Base-by-base conservation (phyloP, 2,888 invertebrate species). In the Trissolcus brochymenae region DNA sequence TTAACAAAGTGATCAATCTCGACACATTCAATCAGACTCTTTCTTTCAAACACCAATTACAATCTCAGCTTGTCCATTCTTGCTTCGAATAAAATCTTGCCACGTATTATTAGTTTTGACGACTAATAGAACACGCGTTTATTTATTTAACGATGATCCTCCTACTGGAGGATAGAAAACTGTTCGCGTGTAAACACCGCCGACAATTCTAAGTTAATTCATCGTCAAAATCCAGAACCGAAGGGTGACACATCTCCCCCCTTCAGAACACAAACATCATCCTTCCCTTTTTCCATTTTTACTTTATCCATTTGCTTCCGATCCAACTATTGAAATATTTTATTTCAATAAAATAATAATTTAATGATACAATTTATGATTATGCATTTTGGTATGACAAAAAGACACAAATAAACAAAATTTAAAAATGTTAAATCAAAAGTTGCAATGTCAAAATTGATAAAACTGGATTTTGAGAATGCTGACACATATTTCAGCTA, bases 201-300 rank as follows among this genome's bases (percentile, higher is more conserved):
- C 19, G 49, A 13, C 29, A 19, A 65, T 65, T 56, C 53, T 49
- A 4, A 54, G 50, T 57, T 50, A 56, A 66, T 66, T 66, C 41
- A 66, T 66, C 66, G 40, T 35, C 40, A 55, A 57, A 41, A 57
- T 66, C 66, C 41, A 21, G 14, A 66, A 57, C 57, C 17, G 29
- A 57, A 50, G 66, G 66, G 66, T 41, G 66, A 66, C 25, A 49
- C 16, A 6, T 14, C 7, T 50, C 51, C 7, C 57, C 51, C 66
- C 51, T 25, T 25, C 41, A 14, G 25, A 21, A 50, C 56, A 66
- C 57, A 56, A 11, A 40, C 46, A 40, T 57, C n/a, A 57, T 57
- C 57, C 51, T 66, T 57, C 40, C 40, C 56, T 25, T 55, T 64
- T 17, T 19, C 46, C 55, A 64, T 65, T 56, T 65, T 65, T 56